Evolutionary conservation across 2,113 vertebrate species (phyloP).

Genomic region (Perognathus longimembris): DNA sequence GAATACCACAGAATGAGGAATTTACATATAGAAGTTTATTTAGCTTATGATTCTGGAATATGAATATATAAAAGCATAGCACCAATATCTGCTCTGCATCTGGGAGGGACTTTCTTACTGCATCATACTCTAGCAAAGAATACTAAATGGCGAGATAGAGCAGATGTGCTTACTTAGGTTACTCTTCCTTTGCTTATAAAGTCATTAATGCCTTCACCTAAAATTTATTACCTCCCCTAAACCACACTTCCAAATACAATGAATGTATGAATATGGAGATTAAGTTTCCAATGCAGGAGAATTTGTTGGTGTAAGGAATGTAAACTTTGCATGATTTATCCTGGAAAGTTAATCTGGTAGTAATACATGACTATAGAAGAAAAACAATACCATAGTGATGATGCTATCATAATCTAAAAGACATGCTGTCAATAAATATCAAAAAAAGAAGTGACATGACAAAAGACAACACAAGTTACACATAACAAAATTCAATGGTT

Average conservation of each 20-base stretch:
- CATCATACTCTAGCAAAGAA: too few relatives aligned
- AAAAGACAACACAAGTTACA: neutral
- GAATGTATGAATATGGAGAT: neutral
- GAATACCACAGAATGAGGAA: neutral
- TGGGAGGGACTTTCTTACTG: neutral
- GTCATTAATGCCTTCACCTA: neutral
- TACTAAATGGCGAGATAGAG: neutral
- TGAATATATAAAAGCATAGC: neutral
- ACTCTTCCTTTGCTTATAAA: neutral
- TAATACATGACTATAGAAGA: neutral
- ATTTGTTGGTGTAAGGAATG: neutral
- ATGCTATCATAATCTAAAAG: neutral
- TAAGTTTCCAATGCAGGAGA: neutral
- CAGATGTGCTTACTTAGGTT: neutral
- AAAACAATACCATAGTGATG: neutral
- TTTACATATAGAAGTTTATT: neutral
- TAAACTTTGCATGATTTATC: neutral
- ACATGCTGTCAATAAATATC: neutral
- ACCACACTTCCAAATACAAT: neutral
- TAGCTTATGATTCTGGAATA: neutral
- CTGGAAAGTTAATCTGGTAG: neutral
- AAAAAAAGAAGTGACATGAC: neutral
- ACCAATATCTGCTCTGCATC: neutral
- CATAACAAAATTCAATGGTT: neutral
- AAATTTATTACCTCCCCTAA: neutral